Evolutionary conservation across 2,888 invertebrate species (phyloP), one percentile per base, ranked within the genome.

Genomic region (Philonicus albiceps): DNA sequence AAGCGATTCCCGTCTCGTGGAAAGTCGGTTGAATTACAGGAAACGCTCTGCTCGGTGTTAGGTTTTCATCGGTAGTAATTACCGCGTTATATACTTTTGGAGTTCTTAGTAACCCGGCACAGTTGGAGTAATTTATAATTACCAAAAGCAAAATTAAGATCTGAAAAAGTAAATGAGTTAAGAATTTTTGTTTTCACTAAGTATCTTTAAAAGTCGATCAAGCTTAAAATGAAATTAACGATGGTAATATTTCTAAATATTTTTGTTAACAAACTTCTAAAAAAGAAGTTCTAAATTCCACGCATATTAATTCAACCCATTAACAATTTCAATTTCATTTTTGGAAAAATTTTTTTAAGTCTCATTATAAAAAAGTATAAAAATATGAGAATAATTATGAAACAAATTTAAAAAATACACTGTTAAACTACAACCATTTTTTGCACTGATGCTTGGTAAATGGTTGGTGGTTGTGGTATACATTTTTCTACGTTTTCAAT

Each of bases 31-130:
- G 96, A 89, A 96, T 94, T 73, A 96, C 95, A 0, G 96, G 96
- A 91, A 94, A 95, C 0, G 96, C 96, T 87, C 95, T 94, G 89
- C 96, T 96, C 0, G 96, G 95, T 84, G 95, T 94, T 85, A 96
- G 91, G 91, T 96, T 96, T 90, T 96, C 96, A 90, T 96, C 95
- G 5, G 96, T 95, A 3, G 96, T 96, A 90, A 96, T 96, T 86
- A 96, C 93, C 0, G 96, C 96, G 91, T 96, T 96, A 93, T 96
- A 96, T 43, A 96, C 95, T 91, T 95, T 95, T 0, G 96, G 96
- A 1, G 95, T 93, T 88, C 95, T 94, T 37, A 94, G 93, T 0
- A 94, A 93, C 3, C 93, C 93, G 31, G 92, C 92, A 73, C 90
- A 86, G 49, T 22, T 75, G 3, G 43, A 80, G 13, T 89, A 30